Evolutionary conservation across 2,888 invertebrate genomes (phyloP).

Genomic region (Arctia plantaginis): DNA sequence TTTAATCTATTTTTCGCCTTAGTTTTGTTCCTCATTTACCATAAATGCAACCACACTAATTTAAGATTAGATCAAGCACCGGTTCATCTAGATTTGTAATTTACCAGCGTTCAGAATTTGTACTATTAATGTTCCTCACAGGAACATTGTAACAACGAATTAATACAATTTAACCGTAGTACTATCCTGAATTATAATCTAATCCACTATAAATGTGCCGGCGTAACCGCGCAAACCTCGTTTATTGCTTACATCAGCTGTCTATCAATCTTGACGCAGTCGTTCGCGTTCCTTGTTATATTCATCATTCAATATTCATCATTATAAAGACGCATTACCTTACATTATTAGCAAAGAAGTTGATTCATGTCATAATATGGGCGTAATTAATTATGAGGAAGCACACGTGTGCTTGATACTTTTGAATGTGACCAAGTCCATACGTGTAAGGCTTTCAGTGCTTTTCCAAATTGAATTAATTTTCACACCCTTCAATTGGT

Average conservation of each 20-base stretch:
- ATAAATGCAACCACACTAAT: too few relatives aligned
- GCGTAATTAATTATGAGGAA: background rate
- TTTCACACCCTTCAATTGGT: too few relatives aligned
- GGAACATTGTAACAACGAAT: background rate
- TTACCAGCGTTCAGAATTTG: background rate
- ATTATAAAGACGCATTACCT: too few relatives aligned
- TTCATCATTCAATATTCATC: too few relatives aligned
- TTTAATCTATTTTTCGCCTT: too few relatives aligned
- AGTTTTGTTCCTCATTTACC: too few relatives aligned
- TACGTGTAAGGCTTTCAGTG: too few relatives aligned
- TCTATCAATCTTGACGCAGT: background rate
- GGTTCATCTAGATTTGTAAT: background rate
- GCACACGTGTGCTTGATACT: background rate
- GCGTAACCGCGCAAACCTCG: background rate
- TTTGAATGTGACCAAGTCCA: background rate
- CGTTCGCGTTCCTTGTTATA: background rate
- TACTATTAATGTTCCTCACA: background rate
- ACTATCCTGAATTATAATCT: background rate
- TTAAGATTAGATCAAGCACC: background rate
- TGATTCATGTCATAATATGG: too few relatives aligned
- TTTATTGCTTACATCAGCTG: background rate
- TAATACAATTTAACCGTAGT: background rate
- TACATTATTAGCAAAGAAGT: too few relatives aligned
- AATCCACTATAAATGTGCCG: background rate
- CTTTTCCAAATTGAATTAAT: too few relatives aligned